Evolutionary conservation across 2,113 vertebrate genomes (phyloP).

Genomic region (Caranx ignobilis): DNA sequence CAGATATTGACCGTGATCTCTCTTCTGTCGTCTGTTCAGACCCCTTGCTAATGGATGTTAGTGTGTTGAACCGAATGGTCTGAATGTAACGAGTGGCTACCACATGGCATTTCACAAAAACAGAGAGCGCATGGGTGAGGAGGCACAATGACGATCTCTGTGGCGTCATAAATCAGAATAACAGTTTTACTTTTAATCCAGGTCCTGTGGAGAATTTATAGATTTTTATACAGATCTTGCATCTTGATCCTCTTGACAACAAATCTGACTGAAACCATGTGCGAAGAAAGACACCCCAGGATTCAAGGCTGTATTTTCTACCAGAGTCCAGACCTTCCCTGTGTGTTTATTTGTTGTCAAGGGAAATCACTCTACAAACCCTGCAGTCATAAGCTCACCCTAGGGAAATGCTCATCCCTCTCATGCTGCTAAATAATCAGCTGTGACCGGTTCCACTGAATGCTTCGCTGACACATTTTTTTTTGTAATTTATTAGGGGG

Average conservation of each 20-base stretch:
- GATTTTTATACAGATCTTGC: slow-evolving; percentile 1
- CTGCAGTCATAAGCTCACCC: slow-evolving; percentile 25
- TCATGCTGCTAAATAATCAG: slow-evolving; percentile 52
- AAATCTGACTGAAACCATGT: slow-evolving; percentile 22
- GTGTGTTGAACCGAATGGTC: slow-evolving; percentile 1
- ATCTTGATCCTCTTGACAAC: slow-evolving; percentile 7
- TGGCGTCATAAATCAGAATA: background rate
- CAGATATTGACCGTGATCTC: background rate
- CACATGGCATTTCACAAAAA: background rate
- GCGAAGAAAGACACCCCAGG: background rate
- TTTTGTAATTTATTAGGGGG: slow-evolving; percentile 59
- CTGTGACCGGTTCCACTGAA: slow-evolving; percentile 12
- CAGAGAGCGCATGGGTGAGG: background rate
- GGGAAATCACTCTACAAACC: slow-evolving; percentile 62
- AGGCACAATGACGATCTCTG: background rate
- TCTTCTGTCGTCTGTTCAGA: background rate
- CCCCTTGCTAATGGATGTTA: background rate
- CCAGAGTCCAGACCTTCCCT: slow-evolving; percentile 3
- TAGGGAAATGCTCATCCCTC: slow-evolving; percentile 33
- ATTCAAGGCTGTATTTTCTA: background rate
- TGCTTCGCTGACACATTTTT: slow-evolving; percentile 32
- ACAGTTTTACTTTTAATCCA: background rate
- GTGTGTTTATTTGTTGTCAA: slow-evolving; percentile 32
- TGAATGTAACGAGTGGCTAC: slow-evolving; percentile 3
- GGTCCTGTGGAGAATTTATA: slow-evolving; percentile 4